These are phyloP conservation scores for Margaritifera margaritifera DNA, from an alignment of 2,888 invertebrate species.

Conservation along the genomic window DNA sequence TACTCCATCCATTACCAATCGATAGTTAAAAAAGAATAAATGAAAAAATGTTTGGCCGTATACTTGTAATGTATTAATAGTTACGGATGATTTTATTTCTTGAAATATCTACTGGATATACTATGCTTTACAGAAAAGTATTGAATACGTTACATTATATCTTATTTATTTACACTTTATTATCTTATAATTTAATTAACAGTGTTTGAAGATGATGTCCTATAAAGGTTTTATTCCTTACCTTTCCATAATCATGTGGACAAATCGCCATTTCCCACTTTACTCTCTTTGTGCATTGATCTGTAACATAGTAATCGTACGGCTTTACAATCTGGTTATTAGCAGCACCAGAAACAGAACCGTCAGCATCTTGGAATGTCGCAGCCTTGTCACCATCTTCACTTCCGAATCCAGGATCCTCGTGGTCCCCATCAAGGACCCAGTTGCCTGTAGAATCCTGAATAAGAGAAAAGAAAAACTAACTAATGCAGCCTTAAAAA, in stretches of 20 bases:
- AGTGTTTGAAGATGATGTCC: too few relatives aligned
- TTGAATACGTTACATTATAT: too few relatives aligned
- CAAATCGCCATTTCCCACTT: constrained; percentile 47
- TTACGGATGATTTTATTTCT: too few relatives aligned
- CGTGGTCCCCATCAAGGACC: constrained; percentile 29
- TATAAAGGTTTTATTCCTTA: constrained; percentile 2
- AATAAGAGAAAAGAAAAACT: not conserved
- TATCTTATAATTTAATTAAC: too few relatives aligned
- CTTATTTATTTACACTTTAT: too few relatives aligned
- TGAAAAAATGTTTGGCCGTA: too few relatives aligned
- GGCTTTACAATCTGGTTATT: constrained; percentile 32
- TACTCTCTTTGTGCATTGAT: constrained; percentile 21
- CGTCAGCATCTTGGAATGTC: constrained; percentile 36
- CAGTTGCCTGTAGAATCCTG: constrained; percentile 22
- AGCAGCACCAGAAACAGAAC: constrained; percentile 24
- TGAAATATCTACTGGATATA: too few relatives aligned
- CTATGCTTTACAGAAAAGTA: too few relatives aligned
- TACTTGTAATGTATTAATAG: too few relatives aligned
- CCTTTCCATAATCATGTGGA: constrained; percentile 44
- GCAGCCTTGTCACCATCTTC: constrained; percentile 38
- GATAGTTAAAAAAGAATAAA: too few relatives aligned
- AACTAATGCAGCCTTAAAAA: not conserved
- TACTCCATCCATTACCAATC: too few relatives aligned
- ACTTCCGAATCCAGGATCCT: constrained; percentile 25
- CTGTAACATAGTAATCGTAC: constrained; percentile 23